Conservation (phyloP, 2,888 invertebrate genomes). For the Synanthedon tipuliformis region DNA sequence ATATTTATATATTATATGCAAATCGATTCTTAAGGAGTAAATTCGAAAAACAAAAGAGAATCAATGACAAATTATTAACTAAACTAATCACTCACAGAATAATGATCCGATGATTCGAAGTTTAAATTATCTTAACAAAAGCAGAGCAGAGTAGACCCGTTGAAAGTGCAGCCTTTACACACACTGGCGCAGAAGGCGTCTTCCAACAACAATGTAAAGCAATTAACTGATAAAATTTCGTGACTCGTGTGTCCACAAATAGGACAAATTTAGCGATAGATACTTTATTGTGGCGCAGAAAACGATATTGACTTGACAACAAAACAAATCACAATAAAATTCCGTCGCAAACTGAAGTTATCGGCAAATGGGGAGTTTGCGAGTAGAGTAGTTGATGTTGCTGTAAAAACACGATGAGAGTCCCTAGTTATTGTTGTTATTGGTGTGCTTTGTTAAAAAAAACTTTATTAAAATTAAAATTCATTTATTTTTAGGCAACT, state of each 20-base stretch:
- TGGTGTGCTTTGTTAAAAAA: too few species aligned
- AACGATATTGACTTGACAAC: too few species aligned
- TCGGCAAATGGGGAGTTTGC: too few species aligned
- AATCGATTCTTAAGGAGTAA: too few species aligned
- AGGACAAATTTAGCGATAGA: slow-evolving; percentile 16
- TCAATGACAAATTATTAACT: background rate
- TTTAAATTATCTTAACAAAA: background rate
- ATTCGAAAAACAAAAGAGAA: background rate
- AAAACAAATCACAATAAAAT: too few species aligned
- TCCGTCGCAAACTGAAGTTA: too few species aligned
- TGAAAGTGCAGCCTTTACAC: slow-evolving; percentile 64
- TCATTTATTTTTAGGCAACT: too few species aligned
- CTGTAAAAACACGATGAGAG: too few species aligned
- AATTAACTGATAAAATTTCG: slow-evolving; percentile 27
- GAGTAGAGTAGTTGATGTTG: too few species aligned
- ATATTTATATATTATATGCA: too few species aligned
- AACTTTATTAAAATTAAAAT: too few species aligned
- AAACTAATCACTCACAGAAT: slow-evolving; percentile 1
- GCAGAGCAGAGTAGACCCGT: slow-evolving; percentile 22
- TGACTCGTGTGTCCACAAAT: slow-evolving; percentile 10
- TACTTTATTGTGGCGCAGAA: background rate
- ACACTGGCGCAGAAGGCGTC: slow-evolving; percentile 68
- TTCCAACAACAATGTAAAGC: slow-evolving; percentile 35
- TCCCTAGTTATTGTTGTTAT: too few species aligned
- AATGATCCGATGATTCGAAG: background rate